Percentiles rank a stretch among this genome's conserved stretches.
phyloP scores from a whole-genome alignment of 2,888 invertebrate species.

The Metalampra italica region DNA sequence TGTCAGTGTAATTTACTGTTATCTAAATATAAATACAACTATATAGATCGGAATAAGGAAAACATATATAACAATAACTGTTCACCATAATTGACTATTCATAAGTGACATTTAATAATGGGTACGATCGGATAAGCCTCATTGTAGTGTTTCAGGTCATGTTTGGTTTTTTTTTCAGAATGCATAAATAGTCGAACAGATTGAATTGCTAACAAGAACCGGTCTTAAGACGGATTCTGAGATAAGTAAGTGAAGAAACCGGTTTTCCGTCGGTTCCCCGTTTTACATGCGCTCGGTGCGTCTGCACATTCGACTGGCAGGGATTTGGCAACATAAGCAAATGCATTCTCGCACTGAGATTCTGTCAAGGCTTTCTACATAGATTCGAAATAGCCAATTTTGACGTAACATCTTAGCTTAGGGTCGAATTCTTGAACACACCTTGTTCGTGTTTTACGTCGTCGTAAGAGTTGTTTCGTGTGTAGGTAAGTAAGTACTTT shows the following conservation, averaged over 20 bases:
- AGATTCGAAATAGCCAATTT: constrained; percentile 2
- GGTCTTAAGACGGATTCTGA: constrained; percentile 43
- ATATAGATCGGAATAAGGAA: too few relatives aligned
- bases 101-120: constrained; percentile 17
- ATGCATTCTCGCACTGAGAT: constrained; percentile 12
- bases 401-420: background rate
- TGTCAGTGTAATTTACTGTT: too few relatives aligned
- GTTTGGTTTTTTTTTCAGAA: constrained; percentile 33
- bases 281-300: constrained; percentile 25
- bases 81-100: constrained; percentile 6
- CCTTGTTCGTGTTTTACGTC: too few relatives aligned
- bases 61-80: background rate
- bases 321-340: constrained; percentile 49
- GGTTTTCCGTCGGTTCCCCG: constrained; percentile 32
- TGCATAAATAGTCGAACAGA: constrained; percentile 10
- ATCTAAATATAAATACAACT: too few relatives aligned
- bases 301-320: constrained; percentile 24
- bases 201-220: constrained; percentile 37
- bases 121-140: constrained; percentile 18
- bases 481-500: too few relatives aligned
- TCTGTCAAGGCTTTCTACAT: constrained; percentile 6
- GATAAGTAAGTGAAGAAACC: constrained; percentile 43
- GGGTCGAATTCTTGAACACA: background rate
- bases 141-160: constrained; percentile 16
- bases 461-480: too few relatives aligned